A percentile compares a stretch with the other conserved stretches of the same genome.
These are phyloP conservation scores for Morelia viridis DNA, from an alignment of 2,797 vertebrate species.

Conservation along the genomic window DNA sequence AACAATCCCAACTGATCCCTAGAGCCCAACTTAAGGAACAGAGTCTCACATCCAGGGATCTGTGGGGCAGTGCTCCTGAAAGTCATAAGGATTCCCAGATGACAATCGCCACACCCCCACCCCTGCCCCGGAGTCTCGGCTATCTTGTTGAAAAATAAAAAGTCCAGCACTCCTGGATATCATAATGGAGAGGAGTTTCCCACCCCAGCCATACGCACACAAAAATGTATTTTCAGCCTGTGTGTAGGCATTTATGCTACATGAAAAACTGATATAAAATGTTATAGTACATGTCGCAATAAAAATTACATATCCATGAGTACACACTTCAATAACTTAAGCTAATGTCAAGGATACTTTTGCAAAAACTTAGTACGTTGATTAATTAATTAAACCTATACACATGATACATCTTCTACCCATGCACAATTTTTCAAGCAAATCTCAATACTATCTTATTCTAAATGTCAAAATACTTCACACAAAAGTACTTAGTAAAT, in stretches of 20 bases:
- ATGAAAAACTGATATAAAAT: conserved; percentile 44
- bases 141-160: neutral
- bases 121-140: too few species aligned
- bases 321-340: conserved; percentile 61
- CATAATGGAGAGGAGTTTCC: neutral
- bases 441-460: conserved; percentile 28
- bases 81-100: too few species aligned
- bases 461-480: conserved; percentile 1
- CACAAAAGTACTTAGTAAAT: conserved; percentile 32
- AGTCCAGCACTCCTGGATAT: neutral
- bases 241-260: conserved; percentile 9
- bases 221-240: neutral
- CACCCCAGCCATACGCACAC: neutral
- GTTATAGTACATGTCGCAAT: conserved; percentile 43
- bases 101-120: too few species aligned
- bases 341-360: conserved; percentile 62
- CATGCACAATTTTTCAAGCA: conserved; percentile 30
- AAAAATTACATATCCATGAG: conserved; percentile 65
- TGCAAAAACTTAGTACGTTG: conserved; percentile 62
- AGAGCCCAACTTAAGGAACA: too few species aligned
- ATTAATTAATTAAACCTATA: conserved; percentile 59
- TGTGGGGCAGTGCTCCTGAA: too few species aligned
- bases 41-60: too few species aligned
- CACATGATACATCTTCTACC: conserved; percentile 28
- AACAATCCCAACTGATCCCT: too few species aligned